These are phyloP conservation scores for Drosophila jambulina DNA, from an alignment of 1,140 invertebrate species.

Conservation along the genomic window DNA sequence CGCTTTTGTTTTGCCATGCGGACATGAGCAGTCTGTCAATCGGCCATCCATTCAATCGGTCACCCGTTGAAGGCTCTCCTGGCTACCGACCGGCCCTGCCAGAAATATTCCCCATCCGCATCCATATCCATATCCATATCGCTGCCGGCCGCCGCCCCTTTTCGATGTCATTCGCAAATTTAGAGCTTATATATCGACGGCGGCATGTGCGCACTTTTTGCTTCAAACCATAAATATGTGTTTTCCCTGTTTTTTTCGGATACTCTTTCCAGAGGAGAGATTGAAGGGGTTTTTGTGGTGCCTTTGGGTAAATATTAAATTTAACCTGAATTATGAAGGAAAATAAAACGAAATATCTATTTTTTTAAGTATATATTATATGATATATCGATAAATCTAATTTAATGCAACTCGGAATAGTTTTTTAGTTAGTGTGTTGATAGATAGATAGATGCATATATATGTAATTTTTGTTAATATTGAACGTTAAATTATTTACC, in stretches of 20 bases:
- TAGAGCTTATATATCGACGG: conserved; percentile 20
- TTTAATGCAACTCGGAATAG: too few species aligned
- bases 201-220: conserved; percentile 9
- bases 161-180: conserved; percentile 28
- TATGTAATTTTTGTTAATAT: too few species aligned
- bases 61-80: conserved; percentile 28
- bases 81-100: conserved; percentile 22
- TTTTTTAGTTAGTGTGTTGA: too few species aligned
- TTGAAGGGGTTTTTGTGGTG: neutral
- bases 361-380: too few species aligned
- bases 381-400: too few species aligned
- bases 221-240: neutral
- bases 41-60: conserved; percentile 40
- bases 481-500: too few species aligned
- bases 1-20: conserved; percentile 15
- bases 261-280: neutral
- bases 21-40: conserved; percentile 37
- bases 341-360: too few species aligned
- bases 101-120: conserved; percentile 7
- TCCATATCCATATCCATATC: conserved; percentile 18
- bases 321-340: too few species aligned
- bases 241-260: neutral
- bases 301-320: too few species aligned
- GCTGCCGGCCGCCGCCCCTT: neutral
- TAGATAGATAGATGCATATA: too few species aligned